These are phyloP conservation scores for Stenchaetothrips biformis DNA, from an alignment of 2,888 invertebrate species.

Conservation along the genomic window DNA sequence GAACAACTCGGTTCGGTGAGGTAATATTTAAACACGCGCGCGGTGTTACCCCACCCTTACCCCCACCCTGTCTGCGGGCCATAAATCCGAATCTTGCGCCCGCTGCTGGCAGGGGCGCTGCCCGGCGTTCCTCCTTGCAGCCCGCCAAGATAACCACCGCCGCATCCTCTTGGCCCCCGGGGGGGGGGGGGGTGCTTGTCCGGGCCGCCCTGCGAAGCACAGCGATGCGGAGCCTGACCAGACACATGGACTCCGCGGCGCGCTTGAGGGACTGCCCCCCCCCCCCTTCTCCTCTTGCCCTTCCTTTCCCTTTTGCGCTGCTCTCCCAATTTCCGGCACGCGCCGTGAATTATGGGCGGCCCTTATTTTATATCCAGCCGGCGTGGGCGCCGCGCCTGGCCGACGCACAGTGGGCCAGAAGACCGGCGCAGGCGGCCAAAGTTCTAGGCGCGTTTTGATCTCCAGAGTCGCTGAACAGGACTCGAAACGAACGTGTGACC, in stretches of 20 bases:
- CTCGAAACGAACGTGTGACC: no score
- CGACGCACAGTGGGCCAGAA: no score
- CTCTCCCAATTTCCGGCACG: neutral
- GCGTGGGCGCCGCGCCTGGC: no score
- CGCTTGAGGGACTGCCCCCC: constrained; percentile 27
- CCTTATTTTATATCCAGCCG: constrained; percentile 26
- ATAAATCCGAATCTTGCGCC: no score
- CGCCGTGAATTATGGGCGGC: constrained; percentile 29
- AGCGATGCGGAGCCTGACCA: neutral
- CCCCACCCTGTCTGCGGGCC: neutral
- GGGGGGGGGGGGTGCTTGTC: neutral
- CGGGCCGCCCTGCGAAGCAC: constrained; percentile 35
- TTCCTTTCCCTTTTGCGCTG: neutral
- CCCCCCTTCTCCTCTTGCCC: constrained; percentile 31
- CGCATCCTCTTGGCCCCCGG: neutral
- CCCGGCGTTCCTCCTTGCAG: neutral
- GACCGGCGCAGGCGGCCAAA: no score
- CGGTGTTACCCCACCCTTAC: neutral
- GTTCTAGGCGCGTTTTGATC: no score
- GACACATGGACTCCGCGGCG: neutral
- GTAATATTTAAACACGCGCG: no score
- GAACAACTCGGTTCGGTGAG: no score
- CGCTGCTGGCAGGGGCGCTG: no score
- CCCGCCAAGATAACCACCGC: neutral
- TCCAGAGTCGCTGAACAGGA: no score